Base-by-base conservation (phyloP, 2,113 vertebrate genomes). In the Struthio camelus region DNA sequence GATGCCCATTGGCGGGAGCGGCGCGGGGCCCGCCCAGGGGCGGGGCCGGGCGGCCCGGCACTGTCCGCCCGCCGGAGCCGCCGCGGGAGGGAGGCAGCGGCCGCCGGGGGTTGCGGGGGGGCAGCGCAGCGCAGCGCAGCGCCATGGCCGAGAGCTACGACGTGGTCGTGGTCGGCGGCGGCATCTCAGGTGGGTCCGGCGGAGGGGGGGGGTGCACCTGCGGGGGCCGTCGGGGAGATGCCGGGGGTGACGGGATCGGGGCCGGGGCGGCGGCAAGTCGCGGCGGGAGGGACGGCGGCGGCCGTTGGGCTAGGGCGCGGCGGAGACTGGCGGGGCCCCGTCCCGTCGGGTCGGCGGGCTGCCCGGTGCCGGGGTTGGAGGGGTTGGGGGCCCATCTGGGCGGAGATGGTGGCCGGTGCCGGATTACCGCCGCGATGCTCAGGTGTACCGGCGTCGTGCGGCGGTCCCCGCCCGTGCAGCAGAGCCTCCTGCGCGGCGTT, bases 101-200 rank as follows among this genome's bases (percentile, higher is more conserved):
- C 32, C 11, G 48, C 16, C n/a, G n/a, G n/a, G n/a, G n/a, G n/a
- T n/a, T n/a, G 65, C 3, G 5, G 22, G 6, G n/a, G 27, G 80
- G 18, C n/a, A n/a, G n/a, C n/a, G n/a, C n/a, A n/a, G n/a, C n/a
- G n/a, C n/a, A n/a, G n/a, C n/a, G 11, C 40, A 85, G 66, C 96
- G 97, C 88, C 97, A 99, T 99, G 99, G 98, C 98, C 89, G 97
- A 97, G 98, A 98, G 97, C 79, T 99, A 96, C 97, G 99, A 99
- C 20, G 99, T 99, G 85, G 93, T 99, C 28, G 99, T 99, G 93
- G 97, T 99, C 91, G 99, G 99, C 80, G 99, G 98, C 87, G 99
- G 99, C 80, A 99, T 99, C 94, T 99, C 99, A 98, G 99, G 99
- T 99, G 88, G 96, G 98, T 97, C 40, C 44, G 3, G 38, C 17